phyloP scores from a whole-genome alignment of 1,140 invertebrate species.

The Protaetia brevitarsis region DNA sequence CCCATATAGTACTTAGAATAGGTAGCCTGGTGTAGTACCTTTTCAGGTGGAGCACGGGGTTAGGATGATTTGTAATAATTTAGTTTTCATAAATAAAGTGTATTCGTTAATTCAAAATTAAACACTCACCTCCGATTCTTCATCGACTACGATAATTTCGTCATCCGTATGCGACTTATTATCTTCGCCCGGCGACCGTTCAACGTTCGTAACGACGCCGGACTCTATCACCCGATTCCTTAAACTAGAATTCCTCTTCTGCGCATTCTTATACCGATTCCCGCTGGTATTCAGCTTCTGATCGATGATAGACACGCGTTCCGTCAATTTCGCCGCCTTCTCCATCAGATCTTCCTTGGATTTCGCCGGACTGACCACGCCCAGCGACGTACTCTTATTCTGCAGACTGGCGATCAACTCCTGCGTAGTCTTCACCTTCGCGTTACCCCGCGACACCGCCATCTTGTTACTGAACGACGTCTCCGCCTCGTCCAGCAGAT shows the following conservation, averaged over 20 bases:
- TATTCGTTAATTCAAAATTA: not conserved
- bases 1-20: too few species aligned
- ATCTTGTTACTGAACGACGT: conserved; percentile 60
- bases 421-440: conserved; percentile 81
- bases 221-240: conserved; percentile 39
- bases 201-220: conserved; percentile 42
- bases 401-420: conserved; percentile 76
- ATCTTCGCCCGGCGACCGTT: conserved; percentile 27
- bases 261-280: conserved; percentile 42
- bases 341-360: conserved; percentile 44
- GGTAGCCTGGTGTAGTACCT: too few species aligned
- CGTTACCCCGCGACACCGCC: conserved; percentile 60
- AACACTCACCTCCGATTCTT: conserved; percentile 1
- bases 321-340: conserved; percentile 46
- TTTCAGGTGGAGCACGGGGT: too few species aligned
- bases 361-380: conserved; percentile 25
- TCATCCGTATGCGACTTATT: conserved; percentile 25
- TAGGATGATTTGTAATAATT: too few species aligned
- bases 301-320: conserved; percentile 47
- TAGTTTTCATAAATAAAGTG: not conserved
- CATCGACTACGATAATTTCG: conserved; percentile 34
- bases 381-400: conserved; percentile 52
- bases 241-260: conserved; percentile 32
- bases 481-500: conserved; percentile 54
- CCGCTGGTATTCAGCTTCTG: conserved; percentile 45